phyloP scores from a whole-genome alignment of 2,888 invertebrate genomes.

The Sicus ferrugineus region DNA sequence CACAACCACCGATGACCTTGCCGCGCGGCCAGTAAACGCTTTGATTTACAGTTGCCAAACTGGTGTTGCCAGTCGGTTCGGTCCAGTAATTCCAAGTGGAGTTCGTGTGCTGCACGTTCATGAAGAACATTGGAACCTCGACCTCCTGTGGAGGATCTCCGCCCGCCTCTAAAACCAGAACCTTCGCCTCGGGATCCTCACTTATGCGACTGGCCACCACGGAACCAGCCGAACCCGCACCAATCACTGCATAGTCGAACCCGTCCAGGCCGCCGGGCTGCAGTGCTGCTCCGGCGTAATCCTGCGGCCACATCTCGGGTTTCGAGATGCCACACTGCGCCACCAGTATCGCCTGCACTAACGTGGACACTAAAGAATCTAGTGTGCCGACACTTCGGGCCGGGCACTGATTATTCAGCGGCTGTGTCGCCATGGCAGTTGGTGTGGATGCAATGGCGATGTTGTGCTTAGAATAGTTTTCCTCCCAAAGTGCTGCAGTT shows the following conservation, averaged over 20 bases:
- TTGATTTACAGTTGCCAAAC: slow-evolving; percentile 47
- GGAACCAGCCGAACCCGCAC: slow-evolving; percentile 65
- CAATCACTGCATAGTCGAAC: slow-evolving; percentile 68
- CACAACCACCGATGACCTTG: slow-evolving; percentile 73
- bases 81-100: slow-evolving; percentile 54
- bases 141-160: slow-evolving; percentile 63
- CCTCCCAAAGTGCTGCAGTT: no score
- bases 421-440: not conserved
- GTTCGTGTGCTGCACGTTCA: slow-evolving; percentile 48
- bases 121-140: slow-evolving; percentile 52
- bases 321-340: slow-evolving; percentile 68
- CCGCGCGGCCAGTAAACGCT: slow-evolving; percentile 69
- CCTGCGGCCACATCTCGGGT: slow-evolving; percentile 67
- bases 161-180: slow-evolving; percentile 66
- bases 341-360: slow-evolving; percentile 68
- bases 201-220: slow-evolving; percentile 53
- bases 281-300: slow-evolving; percentile 48
- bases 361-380: slow-evolving; percentile 66
- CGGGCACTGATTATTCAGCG: slow-evolving; percentile 40
- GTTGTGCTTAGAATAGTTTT: no score
- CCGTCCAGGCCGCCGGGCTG: slow-evolving; percentile 41
- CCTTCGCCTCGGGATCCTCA: slow-evolving; percentile 47
- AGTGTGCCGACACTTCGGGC: slow-evolving; percentile 45
- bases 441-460: no score
- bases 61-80: slow-evolving; percentile 48